These are phyloP conservation scores for Venustoraphidia nigricollis DNA, from an alignment of 2,888 invertebrate species.

Conservation along the genomic window DNA sequence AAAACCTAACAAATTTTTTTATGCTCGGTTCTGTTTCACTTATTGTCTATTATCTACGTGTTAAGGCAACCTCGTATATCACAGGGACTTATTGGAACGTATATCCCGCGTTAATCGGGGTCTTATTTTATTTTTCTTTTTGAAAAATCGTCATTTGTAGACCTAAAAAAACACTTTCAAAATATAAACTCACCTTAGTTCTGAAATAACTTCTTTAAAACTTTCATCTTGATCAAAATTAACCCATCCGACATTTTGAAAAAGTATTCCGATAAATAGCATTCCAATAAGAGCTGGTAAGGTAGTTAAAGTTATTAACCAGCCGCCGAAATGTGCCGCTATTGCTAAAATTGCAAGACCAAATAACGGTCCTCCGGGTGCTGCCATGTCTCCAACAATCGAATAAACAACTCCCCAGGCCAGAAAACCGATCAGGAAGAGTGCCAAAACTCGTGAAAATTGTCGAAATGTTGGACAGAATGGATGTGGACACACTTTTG, in stretches of 20 bases:
- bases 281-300: conserved; percentile 77
- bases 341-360: conserved; percentile 59
- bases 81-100: no score
- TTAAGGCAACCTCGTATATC: no score
- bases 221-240: conserved; percentile 42
- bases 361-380: conserved; percentile 72
- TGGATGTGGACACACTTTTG: conserved; percentile 66
- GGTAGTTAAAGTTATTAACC: conserved; percentile 61
- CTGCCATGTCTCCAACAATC: conserved; percentile 60
- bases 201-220: conserved; percentile 48
- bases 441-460: conserved; percentile 58
- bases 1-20: no score
- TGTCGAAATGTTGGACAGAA: conserved; percentile 74
- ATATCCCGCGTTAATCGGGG: no score
- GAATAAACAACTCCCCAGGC: conserved; percentile 65
- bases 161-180: background rate
- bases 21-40: no score
- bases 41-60: no score
- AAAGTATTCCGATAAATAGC: conserved; percentile 65
- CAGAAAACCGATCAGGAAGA: conserved; percentile 56
- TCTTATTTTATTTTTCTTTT: no score
- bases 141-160: no score
- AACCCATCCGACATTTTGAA: conserved; percentile 60
- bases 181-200: conserved; percentile 44
- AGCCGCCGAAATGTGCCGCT: conserved; percentile 69